Percentiles rank a stretch among this genome's conserved stretches.
phyloP scores from a whole-genome alignment of 2,113 vertebrate genomes.

The Pavo muticus region DNA sequence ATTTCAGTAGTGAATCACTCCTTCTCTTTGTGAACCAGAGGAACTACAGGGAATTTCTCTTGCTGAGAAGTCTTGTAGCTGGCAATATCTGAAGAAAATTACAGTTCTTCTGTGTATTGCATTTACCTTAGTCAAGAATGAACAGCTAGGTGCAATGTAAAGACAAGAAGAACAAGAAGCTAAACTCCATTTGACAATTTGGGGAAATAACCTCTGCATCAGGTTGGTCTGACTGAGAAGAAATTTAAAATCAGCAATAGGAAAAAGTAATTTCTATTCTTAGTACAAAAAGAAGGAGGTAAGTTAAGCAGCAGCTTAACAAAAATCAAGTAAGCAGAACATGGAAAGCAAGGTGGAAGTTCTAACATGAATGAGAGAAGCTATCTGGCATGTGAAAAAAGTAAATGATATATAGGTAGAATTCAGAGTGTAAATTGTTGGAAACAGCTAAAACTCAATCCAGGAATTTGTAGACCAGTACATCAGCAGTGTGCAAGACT shows the following conservation, averaged over 20 bases:
- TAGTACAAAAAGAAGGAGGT: not conserved
- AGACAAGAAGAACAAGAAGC: not conserved
- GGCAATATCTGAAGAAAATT: not conserved
- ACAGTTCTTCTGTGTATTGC: not conserved
- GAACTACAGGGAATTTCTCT: not conserved
- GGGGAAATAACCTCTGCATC: not conserved
- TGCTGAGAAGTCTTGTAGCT: not conserved
- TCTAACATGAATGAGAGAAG: not conserved
- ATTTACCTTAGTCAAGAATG: not conserved
- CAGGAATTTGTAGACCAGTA: not conserved
- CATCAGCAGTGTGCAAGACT: not conserved
- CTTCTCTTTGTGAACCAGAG: not conserved
- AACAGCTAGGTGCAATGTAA: not conserved
- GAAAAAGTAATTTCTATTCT: not conserved
- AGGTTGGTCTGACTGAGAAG: not conserved
- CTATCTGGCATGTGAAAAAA: not conserved
- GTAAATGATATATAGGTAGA: not conserved
- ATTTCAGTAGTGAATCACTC: not conserved
- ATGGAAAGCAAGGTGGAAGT: not conserved
- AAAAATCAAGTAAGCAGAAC: not conserved
- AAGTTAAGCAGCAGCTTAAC: not conserved
- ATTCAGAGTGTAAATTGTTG: not conserved
- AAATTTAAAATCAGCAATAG: not conserved
- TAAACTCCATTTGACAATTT: not conserved
- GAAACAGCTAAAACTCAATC: not conserved